These are phyloP conservation scores for Musca vetustissima DNA, from an alignment of 1,140 invertebrate genomes.

Conservation along the genomic window DNA sequence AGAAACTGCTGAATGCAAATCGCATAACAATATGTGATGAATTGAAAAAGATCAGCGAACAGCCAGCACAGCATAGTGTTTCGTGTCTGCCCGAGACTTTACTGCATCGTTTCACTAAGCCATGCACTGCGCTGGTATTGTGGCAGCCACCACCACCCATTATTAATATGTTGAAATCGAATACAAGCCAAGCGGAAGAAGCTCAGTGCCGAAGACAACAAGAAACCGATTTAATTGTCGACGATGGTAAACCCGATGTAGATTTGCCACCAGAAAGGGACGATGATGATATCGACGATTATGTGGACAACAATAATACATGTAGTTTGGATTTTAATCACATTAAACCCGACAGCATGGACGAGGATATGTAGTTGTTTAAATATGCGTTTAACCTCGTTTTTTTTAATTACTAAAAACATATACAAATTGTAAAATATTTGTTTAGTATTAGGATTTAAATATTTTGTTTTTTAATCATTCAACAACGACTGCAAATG, in stretches of 20 bases:
- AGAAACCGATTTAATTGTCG: conserved; percentile 26
- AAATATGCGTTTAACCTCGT: background rate
- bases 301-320: conserved; percentile 51
- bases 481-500: background rate
- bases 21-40: conserved; percentile 70
- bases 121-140: conserved; percentile 73
- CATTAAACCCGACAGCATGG: conserved; percentile 49
- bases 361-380: conserved; percentile 46
- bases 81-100: conserved; percentile 42
- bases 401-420: conserved; percentile 8
- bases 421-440: conserved; percentile 3
- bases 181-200: background rate
- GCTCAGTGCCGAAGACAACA: background rate
- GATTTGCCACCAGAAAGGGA: conserved; percentile 33
- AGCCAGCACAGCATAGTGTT: conserved; percentile 58
- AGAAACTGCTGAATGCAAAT: conserved; percentile 60
- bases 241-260: conserved; percentile 30
- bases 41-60: conserved; percentile 60
- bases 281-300: conserved; percentile 40
- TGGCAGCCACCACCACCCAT: conserved; percentile 69
- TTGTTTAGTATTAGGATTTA: background rate
- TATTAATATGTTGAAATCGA: background rate
- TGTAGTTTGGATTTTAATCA: conserved; percentile 52
- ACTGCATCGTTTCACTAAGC: conserved; percentile 62
- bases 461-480: background rate